Evolutionary conservation across 2,113 vertebrate species (phyloP), one percentile per base, ranked within the genome.

Genomic region (Siniperca chuatsi): DNA sequence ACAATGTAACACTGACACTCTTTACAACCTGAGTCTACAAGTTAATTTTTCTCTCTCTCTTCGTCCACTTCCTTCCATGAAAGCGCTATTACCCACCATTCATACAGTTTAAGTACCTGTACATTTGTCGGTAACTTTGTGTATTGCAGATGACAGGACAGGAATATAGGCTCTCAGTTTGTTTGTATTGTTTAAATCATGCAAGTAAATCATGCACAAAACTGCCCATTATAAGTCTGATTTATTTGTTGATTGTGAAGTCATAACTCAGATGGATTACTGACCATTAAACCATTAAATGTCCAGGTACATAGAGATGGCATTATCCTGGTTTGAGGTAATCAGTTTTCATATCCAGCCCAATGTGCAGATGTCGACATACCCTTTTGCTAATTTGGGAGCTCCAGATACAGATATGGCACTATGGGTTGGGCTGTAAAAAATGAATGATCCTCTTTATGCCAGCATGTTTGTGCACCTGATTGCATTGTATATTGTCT

Each of bases 1-100:
- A 67, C 42, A 72, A 65, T 74, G 33, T 61, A 76, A 90, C 82
- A 88, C 58, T 79, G 60, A 84, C 42, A 74, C 46, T 80, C 62
- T 78, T 52, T 42, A 60, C 23, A 75, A 71, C 46, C 74, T 33
- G 1, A 62, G 4, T 79, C 44, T 77, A 8, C 20, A n/a, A 72
- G 66, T 77, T 8, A 12, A 35, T 46, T 25, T 40, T 54, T 68
- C 21, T 35, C 21, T 80, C 46, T 48, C 9, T 75, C n/a, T 66
- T 66, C 10, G 40, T 65, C 35, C 64, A 40, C 16, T 67, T 16
- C 21, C 8, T 29, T 50, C 55, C 48, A 77, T 73, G 23, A 71
- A 89, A 85, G 83, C 84, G 79, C 80, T 76, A 33, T 75, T 21
- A 60, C 2, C 65, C 42, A 33, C 29, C 23, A 20, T 86, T 37